Evolutionary conservation across 2,797 vertebrate species (phyloP).

Genomic region (Cyprinodon diabolis): DNA sequence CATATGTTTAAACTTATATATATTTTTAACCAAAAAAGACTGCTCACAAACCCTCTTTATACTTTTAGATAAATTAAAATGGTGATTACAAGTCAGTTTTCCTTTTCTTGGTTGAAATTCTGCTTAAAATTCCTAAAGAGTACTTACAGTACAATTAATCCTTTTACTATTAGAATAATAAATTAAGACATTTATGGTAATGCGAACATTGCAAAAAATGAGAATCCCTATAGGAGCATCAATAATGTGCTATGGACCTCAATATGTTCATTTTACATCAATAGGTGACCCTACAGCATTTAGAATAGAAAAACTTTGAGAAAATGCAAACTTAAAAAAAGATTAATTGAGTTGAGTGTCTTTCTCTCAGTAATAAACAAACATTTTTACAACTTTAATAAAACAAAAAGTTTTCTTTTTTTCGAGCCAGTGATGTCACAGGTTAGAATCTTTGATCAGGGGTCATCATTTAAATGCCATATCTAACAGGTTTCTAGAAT

Average conservation of each 20-base stretch:
- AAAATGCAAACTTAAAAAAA: neutral
- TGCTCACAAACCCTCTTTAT: neutral
- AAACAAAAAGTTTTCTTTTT: neutral
- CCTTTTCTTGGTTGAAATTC: too few species aligned
- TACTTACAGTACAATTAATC: too few species aligned
- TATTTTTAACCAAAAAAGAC: neutral
- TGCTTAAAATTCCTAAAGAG: neutral
- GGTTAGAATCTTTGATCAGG: too few species aligned
- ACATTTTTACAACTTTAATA: neutral
- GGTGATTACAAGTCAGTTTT: neutral
- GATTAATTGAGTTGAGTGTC: neutral
- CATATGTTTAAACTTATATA: neutral
- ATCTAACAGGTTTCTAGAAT: too few species aligned
- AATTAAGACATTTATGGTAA: conserved; percentile 23
- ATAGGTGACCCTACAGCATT: neutral
- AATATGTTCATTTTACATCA: neutral
- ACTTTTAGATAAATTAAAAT: neutral
- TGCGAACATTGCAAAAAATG: too few species aligned
- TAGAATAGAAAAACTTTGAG: neutral
- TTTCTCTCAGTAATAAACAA: neutral
- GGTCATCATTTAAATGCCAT: too few species aligned
- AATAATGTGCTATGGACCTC: neutral
- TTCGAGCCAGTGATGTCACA: neutral
- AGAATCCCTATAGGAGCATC: too few species aligned
- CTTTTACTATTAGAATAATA: conserved; percentile 20